Evolutionary conservation across 92 coral and sea anemone genomes (phyloP), one percentile per base, ranked within the genome.

Genomic region (Zoanthus gigantus): DNA sequence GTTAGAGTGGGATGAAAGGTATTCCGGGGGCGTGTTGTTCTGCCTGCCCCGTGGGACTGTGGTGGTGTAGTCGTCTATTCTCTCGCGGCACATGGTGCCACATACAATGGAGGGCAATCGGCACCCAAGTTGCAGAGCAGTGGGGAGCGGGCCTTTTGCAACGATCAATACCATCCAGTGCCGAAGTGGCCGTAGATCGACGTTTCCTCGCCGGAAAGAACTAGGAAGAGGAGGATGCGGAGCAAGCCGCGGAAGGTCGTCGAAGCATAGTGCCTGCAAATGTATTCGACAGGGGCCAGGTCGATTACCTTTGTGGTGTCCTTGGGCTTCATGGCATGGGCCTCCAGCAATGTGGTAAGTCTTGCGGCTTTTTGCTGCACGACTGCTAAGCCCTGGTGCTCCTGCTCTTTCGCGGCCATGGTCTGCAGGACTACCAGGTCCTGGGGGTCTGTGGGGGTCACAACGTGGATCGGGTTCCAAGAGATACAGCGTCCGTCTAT

Each of bases 31-130:
- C 85, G 85, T 63, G 44, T 80, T 80, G 85, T 80, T 80, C 85
- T 80, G 85, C 85, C 53, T 80, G 6, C 85, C 85, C 85, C 47
- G 85, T 60, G 85, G 85, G 85, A 63, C 71, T 61, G 85, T 80
- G 85, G 85, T 80, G 7, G 72, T 54, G 9, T 61, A 37, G 34
- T 6, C 12, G 42, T 77, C 1, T 80, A 72, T 80, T 80, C 85
- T 80, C 60, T 30, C 60, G 85, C 54, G 85, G 85, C 52, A n/a
- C n/a, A n/a, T n/a, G n/a, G n/a, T n/a, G n/a, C n/a, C n/a, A n/a
- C n/a, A n/a, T n/a, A n/a, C n/a, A n/a, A n/a, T n/a, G n/a, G 56
- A 10, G 85, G 56, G 44, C 73, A 34, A 72, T 56, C 82, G n/a
- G 0, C 85, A 5, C 69, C 85, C 46, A 80, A 73, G 71, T 12